Evolutionary conservation across 2,113 vertebrate genomes (phyloP), one percentile per base, ranked within the genome.

Genomic region (Brachionichthys hirsutus): DNA sequence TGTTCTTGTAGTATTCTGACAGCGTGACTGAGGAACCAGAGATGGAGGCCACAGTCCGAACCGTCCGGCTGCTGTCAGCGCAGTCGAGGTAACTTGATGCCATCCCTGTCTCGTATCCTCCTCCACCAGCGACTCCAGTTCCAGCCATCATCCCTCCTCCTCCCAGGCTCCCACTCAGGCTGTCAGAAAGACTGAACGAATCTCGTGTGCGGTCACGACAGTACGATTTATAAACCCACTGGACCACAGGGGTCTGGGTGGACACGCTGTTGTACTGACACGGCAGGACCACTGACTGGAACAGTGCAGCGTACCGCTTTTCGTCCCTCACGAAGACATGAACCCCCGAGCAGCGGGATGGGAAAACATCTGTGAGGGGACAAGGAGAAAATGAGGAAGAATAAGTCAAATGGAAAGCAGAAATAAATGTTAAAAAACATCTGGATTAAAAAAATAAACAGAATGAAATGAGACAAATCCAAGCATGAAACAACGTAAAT

Each of bases 191-290:
- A 70, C 44, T 83, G 61, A 88, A 89, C 0, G 86, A 78, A 30
- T 89, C 88, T 18, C 85, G 64, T 0, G 88, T 88, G 35, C 84
- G 86, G 73, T 89, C 88, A 4, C 83, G 80, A 15, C 88, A 89
- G 81, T 89, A 89, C 0, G 88, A 89, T 77, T 89, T 89, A 68
- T 85, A 89, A 17, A 89, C 77, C 88, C 88, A 89, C 52, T 88
- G 81, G 48, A 89, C 88, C 62, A 89, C 83, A 0, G 85, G 78
- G 7, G 60, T 73, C 54, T 87, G 88, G 30, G 80, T 78, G 72
- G 88, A 89, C 17, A 85, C 84, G 13, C 80, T 89, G 76, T 53
- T 86, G 85, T 85, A 89, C 42, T 89, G 86, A 19, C 88, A 89
- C 0, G 88, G 88, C 42, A 89, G 73, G 13, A 89, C 80, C 55